phyloP scores from a whole-genome alignment of 2,888 invertebrate genomes.

The Tenthredo scrophulariae region DNA sequence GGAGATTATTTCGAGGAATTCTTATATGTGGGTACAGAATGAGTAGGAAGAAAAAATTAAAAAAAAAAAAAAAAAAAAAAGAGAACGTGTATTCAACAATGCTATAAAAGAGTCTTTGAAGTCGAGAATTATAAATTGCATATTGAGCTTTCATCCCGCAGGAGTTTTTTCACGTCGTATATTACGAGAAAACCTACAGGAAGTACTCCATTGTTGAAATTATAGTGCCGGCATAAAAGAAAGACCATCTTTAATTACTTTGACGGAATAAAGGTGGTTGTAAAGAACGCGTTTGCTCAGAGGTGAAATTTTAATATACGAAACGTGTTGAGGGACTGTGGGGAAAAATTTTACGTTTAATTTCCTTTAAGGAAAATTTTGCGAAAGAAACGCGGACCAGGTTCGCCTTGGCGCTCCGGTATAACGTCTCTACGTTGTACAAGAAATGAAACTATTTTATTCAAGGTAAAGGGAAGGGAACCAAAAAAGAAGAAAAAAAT shows the following conservation, averaged over 20 bases:
- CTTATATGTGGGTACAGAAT: background rate
- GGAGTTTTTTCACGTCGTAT: constrained; percentile 16
- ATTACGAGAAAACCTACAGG: background rate
- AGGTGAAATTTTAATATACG: constrained; percentile 51
- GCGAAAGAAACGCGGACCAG: constrained; percentile 1
- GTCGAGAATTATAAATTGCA: constrained; percentile 38
- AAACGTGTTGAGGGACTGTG: constrained; percentile 44
- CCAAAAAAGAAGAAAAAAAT: background rate
- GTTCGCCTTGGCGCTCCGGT: background rate
- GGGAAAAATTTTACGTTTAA: constrained; percentile 37
- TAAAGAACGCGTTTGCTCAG: constrained; percentile 41
- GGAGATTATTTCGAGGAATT: background rate
- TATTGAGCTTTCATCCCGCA: constrained; percentile 31
- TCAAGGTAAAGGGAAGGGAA: constrained; percentile 21
- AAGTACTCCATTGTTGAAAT: constrained; percentile 38
- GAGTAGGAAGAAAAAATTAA: background rate
- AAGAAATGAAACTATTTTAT: constrained; percentile 50
- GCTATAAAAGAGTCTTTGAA: constrained; percentile 2
- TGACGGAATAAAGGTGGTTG: constrained; percentile 48
- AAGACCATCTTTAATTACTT: constrained; percentile 52
- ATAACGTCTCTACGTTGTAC: constrained; percentile 10
- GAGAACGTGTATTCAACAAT: background rate
- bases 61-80: background rate
- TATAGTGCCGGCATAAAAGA: constrained; percentile 32
- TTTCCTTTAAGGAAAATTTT: constrained; percentile 47